These are phyloP conservation scores for Eciton burchellii DNA, from an alignment of 1,140 invertebrate genomes.

Conservation along the genomic window DNA sequence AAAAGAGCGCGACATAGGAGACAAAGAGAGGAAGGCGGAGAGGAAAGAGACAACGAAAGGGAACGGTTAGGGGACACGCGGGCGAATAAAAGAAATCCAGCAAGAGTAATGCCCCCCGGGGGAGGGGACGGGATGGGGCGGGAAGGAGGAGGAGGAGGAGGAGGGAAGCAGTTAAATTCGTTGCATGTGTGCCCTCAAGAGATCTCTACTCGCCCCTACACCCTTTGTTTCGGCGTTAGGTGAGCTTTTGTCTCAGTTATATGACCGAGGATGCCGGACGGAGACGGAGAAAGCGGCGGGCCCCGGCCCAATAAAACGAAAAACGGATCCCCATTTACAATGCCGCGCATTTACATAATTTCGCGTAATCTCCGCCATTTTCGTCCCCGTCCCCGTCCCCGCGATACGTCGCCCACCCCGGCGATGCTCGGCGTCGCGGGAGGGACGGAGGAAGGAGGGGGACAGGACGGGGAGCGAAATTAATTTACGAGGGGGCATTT, in stretches of 20 bases:
- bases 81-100: slow-evolving; percentile 83
- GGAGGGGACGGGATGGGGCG: too few species aligned
- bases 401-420: slow-evolving; percentile 39
- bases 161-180: slow-evolving; percentile 85
- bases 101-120: slow-evolving; percentile 84
- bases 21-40: slow-evolving; percentile 11
- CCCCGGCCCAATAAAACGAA: slow-evolving; percentile 84
- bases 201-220: slow-evolving; percentile 78
- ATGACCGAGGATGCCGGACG: slow-evolving; percentile 80
- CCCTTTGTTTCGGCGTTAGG: slow-evolving; percentile 84
- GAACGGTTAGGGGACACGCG: slow-evolving; percentile 67
- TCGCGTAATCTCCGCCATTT: slow-evolving; percentile 85
- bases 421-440: slow-evolving; percentile 5
- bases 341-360: slow-evolving; percentile 85
- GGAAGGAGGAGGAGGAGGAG: too few species aligned
- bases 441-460: background rate
- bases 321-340: slow-evolving; percentile 84
- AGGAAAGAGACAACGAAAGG: slow-evolving; percentile 34
- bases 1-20: background rate
- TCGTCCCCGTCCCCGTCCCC: too few species aligned
- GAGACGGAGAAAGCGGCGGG: slow-evolving; percentile 1
- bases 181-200: slow-evolving; percentile 83
- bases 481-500: slow-evolving; percentile 64
- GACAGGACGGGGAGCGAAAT: slow-evolving; percentile 48
- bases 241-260: slow-evolving; percentile 85